Percentiles rank a stretch among this genome's conserved stretches.
phyloP scores from a whole-genome alignment of 2,797 vertebrate genomes.

The Mareca strepera region DNA sequence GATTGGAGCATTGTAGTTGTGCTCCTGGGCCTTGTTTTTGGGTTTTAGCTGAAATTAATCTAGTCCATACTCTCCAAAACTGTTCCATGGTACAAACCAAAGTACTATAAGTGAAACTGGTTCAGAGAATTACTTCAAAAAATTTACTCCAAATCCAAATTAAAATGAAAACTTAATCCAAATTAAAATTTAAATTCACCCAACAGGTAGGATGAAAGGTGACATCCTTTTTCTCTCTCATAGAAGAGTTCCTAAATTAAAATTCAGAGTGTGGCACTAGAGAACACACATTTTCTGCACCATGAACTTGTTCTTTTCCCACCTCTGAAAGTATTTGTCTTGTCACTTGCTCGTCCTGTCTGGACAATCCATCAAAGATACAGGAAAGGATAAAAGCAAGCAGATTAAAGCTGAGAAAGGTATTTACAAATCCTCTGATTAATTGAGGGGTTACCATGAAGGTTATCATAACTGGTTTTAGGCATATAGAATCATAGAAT shows the following conservation, averaged over 20 bases:
- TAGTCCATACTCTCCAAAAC: not conserved
- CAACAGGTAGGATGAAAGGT: not conserved
- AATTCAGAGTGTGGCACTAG: not conserved
- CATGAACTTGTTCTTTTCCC: not conserved
- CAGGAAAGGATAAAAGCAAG: not conserved
- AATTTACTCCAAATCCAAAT: not conserved
- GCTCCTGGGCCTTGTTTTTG: not conserved
- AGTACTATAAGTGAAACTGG: rapidly evolving
- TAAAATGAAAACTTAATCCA: not conserved
- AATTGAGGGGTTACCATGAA: not conserved
- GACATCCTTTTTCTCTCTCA: not conserved
- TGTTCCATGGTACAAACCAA: not conserved
- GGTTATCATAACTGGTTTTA: not conserved
- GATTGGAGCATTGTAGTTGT: not conserved
- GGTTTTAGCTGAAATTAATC: not conserved
- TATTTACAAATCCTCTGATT: not conserved
- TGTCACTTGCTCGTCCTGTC: not conserved
- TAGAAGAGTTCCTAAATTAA: not conserved
- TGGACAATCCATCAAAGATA: not conserved
- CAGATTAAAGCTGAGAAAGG: not conserved
- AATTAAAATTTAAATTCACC: not conserved
- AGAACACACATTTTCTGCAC: not conserved
- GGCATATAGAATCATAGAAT: not conserved
- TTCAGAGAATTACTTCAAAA: not conserved
- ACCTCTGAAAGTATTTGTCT: not conserved